These are phyloP conservation scores for Mionectes macconnelli DNA, from an alignment of 2,113 vertebrate species.

Conservation along the genomic window DNA sequence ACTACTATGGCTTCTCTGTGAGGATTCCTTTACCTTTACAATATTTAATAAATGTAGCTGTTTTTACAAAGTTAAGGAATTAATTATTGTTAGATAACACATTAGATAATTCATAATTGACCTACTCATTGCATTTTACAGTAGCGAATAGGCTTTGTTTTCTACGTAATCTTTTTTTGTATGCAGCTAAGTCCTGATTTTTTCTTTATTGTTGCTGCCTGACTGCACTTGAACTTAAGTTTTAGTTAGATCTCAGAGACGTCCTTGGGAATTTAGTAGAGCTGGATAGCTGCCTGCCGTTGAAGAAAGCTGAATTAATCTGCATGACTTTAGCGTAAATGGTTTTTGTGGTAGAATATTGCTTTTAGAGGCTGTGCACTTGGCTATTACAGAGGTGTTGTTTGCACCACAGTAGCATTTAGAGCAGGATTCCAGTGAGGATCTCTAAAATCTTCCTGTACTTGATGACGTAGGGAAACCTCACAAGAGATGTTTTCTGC, in stretches of 20 bases:
- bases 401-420: background rate
- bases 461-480: background rate
- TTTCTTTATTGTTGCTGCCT: background rate
- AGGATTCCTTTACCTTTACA: background rate
- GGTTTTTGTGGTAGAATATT: background rate
- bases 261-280: background rate
- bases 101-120: background rate
- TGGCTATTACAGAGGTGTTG: background rate
- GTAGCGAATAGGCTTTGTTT: background rate
- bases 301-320: background rate
- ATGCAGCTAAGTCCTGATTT: background rate
- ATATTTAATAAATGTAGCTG: background rate
- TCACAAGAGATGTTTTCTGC: background rate
- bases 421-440: background rate
- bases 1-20: background rate
- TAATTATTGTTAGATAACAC: background rate
- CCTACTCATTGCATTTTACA: background rate
- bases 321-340: background rate
- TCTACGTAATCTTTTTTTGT: background rate
- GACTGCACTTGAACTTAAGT: background rate
- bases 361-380: background rate
- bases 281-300: background rate
- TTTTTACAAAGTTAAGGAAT: background rate
- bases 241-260: background rate
- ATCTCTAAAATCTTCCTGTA: background rate